phyloP scores from a whole-genome alignment of 1,140 invertebrate species.

The Leptinotarsa lineolata region DNA sequence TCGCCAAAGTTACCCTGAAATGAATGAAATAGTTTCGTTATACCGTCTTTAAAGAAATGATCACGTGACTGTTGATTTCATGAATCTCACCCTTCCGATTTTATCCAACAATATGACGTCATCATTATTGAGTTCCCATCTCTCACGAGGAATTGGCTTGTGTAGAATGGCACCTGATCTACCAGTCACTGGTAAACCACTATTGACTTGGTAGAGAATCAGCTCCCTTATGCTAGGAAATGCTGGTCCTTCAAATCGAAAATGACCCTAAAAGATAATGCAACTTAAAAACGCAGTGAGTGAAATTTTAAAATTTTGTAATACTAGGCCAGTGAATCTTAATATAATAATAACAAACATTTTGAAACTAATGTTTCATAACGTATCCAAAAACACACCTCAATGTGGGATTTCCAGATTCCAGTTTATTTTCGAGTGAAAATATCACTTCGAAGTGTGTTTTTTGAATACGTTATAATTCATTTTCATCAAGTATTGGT shows the following conservation, averaged over 20 bases:
- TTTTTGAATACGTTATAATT: no score
- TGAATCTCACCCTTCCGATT: slow-evolving; percentile 81
- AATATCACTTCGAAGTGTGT: no score
- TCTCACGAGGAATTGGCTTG: slow-evolving; percentile 85
- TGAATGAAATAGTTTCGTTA: slow-evolving; percentile 11
- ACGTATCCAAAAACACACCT: no score
- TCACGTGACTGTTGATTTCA: neutral
- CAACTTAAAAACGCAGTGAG: neutral
- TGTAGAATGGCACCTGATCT: slow-evolving; percentile 88
- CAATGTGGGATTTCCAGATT: no score
- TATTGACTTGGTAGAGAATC: slow-evolving; percentile 84
- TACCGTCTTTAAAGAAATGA: neutral
- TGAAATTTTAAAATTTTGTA: no score
- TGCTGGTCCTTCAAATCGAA: slow-evolving; percentile 89
- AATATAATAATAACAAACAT: no score
- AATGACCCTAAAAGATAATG: slow-evolving; percentile 74
- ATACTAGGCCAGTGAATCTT: no score
- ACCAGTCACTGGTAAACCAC: slow-evolving; percentile 84
- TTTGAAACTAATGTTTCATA: no score
- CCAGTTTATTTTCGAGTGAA: no score
- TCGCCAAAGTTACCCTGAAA: slow-evolving; percentile 95
- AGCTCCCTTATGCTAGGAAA: slow-evolving; percentile 92
- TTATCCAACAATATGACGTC: slow-evolving; percentile 91
- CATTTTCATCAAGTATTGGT: no score
- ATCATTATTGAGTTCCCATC: slow-evolving; percentile 96